phyloP scores from a whole-genome alignment of 2,888 invertebrate species.

The Tribolium freemani region DNA sequence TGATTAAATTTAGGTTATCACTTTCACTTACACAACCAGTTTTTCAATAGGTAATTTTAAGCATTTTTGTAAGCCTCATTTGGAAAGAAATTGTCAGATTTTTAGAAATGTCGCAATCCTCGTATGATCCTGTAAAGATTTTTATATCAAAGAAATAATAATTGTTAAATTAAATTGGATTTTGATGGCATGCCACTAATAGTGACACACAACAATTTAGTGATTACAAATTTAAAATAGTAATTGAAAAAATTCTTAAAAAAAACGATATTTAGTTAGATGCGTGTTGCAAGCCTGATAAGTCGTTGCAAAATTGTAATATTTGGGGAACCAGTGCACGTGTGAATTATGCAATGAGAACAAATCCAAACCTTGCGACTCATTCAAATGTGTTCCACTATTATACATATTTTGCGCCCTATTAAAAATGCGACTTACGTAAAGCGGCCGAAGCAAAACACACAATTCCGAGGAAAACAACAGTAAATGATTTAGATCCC shows the following conservation, averaged over 20 bases:
- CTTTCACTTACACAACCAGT: constrained; percentile 24
- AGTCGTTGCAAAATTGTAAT: background rate
- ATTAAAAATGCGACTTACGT: constrained; percentile 30
- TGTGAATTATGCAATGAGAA: background rate
- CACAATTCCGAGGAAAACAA: constrained; percentile 14
- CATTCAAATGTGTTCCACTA: background rate
- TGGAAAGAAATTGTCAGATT: background rate
- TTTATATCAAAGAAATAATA: no score
- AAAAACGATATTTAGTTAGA: no score
- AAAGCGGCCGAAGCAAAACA: constrained; percentile 26
- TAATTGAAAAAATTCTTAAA: no score
- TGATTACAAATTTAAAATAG: no score
- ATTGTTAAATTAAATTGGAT: no score
- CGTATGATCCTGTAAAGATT: no score
- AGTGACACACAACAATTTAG: no score
- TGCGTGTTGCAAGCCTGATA: no score
- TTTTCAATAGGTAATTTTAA: background rate
- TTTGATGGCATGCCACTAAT: no score
- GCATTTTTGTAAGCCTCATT: background rate
- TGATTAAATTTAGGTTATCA: constrained; percentile 20
- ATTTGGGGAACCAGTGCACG: background rate
- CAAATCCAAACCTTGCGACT: background rate
- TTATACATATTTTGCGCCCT: background rate
- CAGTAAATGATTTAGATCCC: background rate
- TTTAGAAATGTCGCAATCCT: background rate